Base-by-base conservation (phyloP, 2,113 vertebrate genomes). In the Nestor notabilis region DNA sequence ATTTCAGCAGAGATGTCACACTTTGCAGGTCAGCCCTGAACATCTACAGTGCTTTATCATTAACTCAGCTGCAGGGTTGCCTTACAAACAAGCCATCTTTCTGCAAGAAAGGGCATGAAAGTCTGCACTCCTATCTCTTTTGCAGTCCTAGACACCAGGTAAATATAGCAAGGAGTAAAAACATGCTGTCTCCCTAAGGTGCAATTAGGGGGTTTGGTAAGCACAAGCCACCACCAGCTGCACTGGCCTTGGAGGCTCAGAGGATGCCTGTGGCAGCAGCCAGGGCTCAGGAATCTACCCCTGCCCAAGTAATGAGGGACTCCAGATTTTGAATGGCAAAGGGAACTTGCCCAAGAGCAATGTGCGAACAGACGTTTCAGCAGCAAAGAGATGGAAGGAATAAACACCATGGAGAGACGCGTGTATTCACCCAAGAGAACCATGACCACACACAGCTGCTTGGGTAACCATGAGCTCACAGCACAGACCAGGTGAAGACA, bases 121-220 rank as follows among this genome's bases (percentile, higher is more conserved):
- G 49, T 31, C 46, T 49, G 20, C 0, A 1, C n/a, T 75, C 23
- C 37, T 4, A 3, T 8, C 55, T 61, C 35, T 61, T 70, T 50
- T 66, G 69, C 81, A 83, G 86, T 37, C 64, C 68, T 29, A 28
- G 65, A 84, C 87, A 28, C 41, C 37, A 84, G 94, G 87, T 63
- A 93, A 87, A 95, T 82, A 90, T 83, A 96, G 85, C 92, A 78
- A 83, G 72, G 70, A 79, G 52, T 46, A 86, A 88, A 93, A 35
- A 46, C 0, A 23, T 50, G 47, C 92, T 76, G 91, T 35, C 52
- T 89, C 82, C 87, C 29, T 44, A 79, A 83, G 89, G 79, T 82
- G 63, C 79, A 91, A 56, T 92, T 72, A 91, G 27, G 60, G 66
- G 68, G 8, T 89, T 88, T 31, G 46, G 64, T 49, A 76, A 93